Evolutionary conservation across 2,888 invertebrate genomes (phyloP), one percentile per base, ranked within the genome.

Genomic region (Sphaerophoria rueppellii): DNA sequence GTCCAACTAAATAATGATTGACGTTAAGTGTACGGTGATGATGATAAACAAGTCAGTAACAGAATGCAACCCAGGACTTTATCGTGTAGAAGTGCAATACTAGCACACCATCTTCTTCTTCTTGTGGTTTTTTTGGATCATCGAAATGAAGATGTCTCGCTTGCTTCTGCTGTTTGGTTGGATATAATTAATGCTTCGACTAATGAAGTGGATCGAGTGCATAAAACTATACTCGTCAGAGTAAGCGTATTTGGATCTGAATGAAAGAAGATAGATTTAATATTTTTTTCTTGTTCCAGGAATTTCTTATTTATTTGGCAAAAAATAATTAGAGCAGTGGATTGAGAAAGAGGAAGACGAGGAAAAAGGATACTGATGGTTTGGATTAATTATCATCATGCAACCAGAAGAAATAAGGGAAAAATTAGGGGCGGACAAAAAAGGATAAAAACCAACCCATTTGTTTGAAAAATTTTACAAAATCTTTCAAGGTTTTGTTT

Each of bases 161-260:
- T 40, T 52, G 4, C 67, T 24, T 54, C 67, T 67, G 54, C 54
- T 54, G 52, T 32, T 34, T 73, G 72, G 77, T 24, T 24, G 24
- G 24, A 24, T 24, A 57, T 82, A 82, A 82, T 78, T 82, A 78
- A 82, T 78, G 78, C 78, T 70, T 57, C 61, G 24, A 48, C 78
- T 82, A 82, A 82, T 82, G 82, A 70, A 82, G 73, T 82, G 82
- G 57, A 78, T 78, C 73, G 57, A 70, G 34, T 54, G 2, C 14
- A 65, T 16, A 34, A 12, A 40, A 32, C n/a, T 46, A 32, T 48
- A 14, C 24, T 24, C 24, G 24, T 24, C 24, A 24, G 24, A 14
- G 11, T 43, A 43, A 43, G 34, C 14, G 34, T 54, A 54, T 40
- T 37, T 52, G 52, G 24, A 67, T 52, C 12, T 7, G 24, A 52